These are phyloP conservation scores for Varanus komodoensis DNA, from an alignment of 2,113 vertebrate species.

Conservation along the genomic window DNA sequence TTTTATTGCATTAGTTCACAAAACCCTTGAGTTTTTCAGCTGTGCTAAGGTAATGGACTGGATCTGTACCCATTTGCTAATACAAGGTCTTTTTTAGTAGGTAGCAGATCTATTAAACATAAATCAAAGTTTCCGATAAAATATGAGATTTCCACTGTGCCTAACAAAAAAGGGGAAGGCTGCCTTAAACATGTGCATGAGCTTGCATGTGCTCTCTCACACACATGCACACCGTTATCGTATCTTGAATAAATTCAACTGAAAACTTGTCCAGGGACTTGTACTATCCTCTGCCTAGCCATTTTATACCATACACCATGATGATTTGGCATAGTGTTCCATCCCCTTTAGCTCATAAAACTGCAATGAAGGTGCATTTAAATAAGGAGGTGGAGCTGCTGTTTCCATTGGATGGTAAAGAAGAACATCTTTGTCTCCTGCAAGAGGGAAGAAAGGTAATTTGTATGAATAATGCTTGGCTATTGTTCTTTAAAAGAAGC, in stretches of 20 bases:
- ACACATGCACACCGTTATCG: constrained; percentile 27
- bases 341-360: constrained; percentile 70
- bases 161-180: constrained; percentile 38
- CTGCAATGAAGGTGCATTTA: constrained; percentile 37
- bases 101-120: constrained; percentile 71
- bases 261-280: constrained; percentile 66
- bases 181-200: constrained; percentile 16
- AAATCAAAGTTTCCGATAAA: constrained; percentile 73
- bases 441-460: neutral
- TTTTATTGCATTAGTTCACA: constrained; percentile 82
- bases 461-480: too few species aligned
- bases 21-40: constrained; percentile 77
- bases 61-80: constrained; percentile 81
- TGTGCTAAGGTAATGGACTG: constrained; percentile 80
- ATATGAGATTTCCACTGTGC: constrained; percentile 68
- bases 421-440: neutral
- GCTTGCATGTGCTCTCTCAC: too few species aligned
- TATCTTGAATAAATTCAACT: constrained; percentile 39
- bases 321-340: constrained; percentile 66
- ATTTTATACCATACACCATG: constrained; percentile 67
- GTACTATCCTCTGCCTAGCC: constrained; percentile 65
- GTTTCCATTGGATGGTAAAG: neutral
- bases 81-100: constrained; percentile 77
- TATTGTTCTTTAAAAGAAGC: too few species aligned
- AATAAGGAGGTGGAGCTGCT: constrained; percentile 25